phyloP scores from a whole-genome alignment of 2,888 invertebrate species.

The Amphipyra tragopoginis region DNA sequence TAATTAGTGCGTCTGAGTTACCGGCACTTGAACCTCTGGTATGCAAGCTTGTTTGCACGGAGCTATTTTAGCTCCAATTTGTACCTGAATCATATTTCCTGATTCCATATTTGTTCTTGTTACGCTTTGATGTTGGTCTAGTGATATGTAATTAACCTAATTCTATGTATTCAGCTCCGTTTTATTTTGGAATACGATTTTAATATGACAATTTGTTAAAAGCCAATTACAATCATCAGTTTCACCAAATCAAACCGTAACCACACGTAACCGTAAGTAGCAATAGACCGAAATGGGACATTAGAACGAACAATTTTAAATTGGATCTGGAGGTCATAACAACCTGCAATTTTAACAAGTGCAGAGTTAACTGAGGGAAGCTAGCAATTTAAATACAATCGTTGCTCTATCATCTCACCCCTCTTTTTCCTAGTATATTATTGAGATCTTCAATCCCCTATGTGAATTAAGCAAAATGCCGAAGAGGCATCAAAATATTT shows the following conservation, averaged over 20 bases:
- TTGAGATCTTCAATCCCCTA: background rate
- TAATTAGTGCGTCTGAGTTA: constrained; percentile 74
- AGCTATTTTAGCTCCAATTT: constrained; percentile 63
- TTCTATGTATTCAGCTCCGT: background rate
- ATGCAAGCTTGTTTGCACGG: constrained; percentile 61
- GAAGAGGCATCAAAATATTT: constrained; percentile 1
- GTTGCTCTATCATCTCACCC: constrained; percentile 15
- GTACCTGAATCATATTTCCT: constrained; percentile 59
- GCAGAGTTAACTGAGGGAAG: constrained; percentile 41
- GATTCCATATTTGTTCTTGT: constrained; percentile 51
- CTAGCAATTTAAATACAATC: constrained; percentile 35
- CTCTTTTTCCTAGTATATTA: constrained; percentile 8
- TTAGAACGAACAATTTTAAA: constrained; percentile 12
- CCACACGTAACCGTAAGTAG: too few relatives aligned
- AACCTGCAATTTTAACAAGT: constrained; percentile 22
- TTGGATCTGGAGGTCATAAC: constrained; percentile 12
- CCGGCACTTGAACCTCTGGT: constrained; percentile 68
- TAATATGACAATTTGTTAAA: background rate
- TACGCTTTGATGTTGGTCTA: constrained; percentile 34
- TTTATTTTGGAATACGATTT: background rate
- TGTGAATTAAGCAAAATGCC: background rate
- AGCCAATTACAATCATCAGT: too few relatives aligned
- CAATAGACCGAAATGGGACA: too few relatives aligned
- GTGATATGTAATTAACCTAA: constrained; percentile 20
- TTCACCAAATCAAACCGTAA: too few relatives aligned